Percentiles rank a stretch among this genome's conserved stretches.
These are phyloP conservation scores for Buphagus erythrorhynchus DNA, from an alignment of 2,797 vertebrate species.

Conservation along the genomic window DNA sequence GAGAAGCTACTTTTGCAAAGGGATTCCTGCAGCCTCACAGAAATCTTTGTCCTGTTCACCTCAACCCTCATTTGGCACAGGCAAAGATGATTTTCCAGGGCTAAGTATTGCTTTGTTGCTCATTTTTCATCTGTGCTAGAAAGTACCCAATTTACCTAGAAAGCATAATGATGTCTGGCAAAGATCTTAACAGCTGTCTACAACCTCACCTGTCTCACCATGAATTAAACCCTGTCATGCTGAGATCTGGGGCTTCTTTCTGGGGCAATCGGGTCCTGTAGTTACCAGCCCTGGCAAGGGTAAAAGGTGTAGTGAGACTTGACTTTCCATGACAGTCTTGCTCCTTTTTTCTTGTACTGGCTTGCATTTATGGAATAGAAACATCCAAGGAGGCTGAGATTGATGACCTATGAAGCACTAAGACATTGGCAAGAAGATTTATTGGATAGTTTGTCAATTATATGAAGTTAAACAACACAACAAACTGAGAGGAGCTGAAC, in stretches of 20 bases:
- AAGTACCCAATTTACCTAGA: not conserved
- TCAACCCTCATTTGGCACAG: not conserved
- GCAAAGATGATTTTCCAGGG: not conserved
- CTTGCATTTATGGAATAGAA: not conserved
- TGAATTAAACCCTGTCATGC: fast-evolving
- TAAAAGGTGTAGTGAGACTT: not conserved
- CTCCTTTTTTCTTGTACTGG: not conserved
- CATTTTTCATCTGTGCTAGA: not conserved
- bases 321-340: not conserved
- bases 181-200: not conserved
- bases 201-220: fast-evolving
- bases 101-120: fast-evolving
- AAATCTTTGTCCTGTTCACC: not conserved
- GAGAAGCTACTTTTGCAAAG: not conserved
- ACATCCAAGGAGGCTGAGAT: not conserved
- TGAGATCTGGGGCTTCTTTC: not conserved
- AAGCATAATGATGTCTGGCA: not conserved
- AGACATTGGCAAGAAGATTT: not conserved
- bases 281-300: not conserved
- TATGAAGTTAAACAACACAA: not conserved
- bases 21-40: not conserved
- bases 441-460: conserved; percentile 17
- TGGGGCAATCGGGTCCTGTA: not conserved
- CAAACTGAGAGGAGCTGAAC: not conserved
- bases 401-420: not conserved